phyloP scores from a whole-genome alignment of 2,113 vertebrate genomes.

The Thinocorus orbignyianus region DNA sequence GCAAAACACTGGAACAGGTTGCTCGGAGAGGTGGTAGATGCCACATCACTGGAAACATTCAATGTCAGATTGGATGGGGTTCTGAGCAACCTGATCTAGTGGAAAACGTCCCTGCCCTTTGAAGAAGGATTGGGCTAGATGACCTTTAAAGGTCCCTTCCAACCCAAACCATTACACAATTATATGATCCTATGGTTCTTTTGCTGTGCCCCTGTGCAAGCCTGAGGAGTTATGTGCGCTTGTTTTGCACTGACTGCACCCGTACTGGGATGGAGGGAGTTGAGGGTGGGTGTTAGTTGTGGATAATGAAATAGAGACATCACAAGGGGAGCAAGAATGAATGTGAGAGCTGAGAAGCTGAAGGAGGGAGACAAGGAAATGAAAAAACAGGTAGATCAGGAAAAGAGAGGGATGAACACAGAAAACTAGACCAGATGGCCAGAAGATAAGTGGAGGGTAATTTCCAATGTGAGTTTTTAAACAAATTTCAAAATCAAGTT shows the following conservation, averaged over 20 bases:
- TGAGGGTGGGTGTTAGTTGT: rapidly evolving
- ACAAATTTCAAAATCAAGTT: background rate
- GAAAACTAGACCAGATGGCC: background rate
- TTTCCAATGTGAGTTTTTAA: background rate
- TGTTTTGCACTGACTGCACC: background rate
- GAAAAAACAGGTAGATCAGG: background rate
- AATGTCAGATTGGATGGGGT: background rate
- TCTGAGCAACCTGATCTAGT: background rate
- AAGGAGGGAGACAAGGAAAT: background rate
- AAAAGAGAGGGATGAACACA: background rate
- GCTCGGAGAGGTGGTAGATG: background rate
- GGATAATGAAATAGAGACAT: rapidly evolving
- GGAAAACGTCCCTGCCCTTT: background rate
- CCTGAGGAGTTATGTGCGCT: background rate
- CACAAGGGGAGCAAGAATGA: background rate
- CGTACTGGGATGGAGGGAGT: rapidly evolving
- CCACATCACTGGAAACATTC: background rate
- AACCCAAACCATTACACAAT: background rate
- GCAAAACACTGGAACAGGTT: background rate
- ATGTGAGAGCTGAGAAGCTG: background rate
- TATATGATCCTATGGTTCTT: background rate
- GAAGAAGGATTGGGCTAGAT: background rate
- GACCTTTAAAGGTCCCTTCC: background rate
- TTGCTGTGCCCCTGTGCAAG: background rate
- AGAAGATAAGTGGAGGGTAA: background rate